Conservation (phyloP, 1,140 invertebrate genomes). For the Himalopsyche phryganea region DNA sequence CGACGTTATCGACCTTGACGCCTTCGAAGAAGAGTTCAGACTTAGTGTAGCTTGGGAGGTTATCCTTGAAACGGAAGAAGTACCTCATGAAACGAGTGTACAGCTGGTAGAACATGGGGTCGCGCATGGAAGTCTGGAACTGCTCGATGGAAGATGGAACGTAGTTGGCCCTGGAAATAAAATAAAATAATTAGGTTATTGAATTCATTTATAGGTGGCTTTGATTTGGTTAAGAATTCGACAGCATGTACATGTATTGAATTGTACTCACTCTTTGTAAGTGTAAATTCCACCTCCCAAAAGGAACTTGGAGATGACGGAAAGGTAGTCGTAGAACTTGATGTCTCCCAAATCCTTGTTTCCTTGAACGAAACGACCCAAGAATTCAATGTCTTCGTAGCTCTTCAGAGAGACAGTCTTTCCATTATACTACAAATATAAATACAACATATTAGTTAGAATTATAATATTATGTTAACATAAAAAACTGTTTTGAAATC, state of each 20-base stretch:
- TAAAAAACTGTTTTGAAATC: constrained; percentile 25
- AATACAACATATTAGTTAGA: neutral
- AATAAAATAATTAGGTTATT: no score
- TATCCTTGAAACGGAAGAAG: constrained; percentile 49
- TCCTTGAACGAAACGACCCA: constrained; percentile 50
- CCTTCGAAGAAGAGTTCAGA: constrained; percentile 55
- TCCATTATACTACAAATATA: constrained; percentile 36
- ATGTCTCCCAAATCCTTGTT: constrained; percentile 47
- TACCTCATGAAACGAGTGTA: constrained; percentile 53
- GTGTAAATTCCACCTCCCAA: constrained; percentile 17
- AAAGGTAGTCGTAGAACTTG: constrained; percentile 37
- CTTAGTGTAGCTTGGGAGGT: constrained; percentile 45
- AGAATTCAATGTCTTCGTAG: constrained; percentile 41
- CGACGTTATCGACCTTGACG: constrained; percentile 55
- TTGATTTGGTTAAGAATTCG: no score
- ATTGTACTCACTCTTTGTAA: constrained; percentile 20
- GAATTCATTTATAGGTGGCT: constrained; percentile 45
- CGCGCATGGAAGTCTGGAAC: constrained; percentile 51
- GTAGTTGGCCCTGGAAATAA: constrained; percentile 23
- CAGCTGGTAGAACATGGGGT: constrained; percentile 55
- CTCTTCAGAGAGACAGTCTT: constrained; percentile 52
- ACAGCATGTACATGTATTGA: no score
- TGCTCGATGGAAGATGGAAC: constrained; percentile 41
- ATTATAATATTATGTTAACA: neutral
- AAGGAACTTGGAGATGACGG: constrained; percentile 37